These are phyloP conservation scores for Echinometra lucunter DNA, from an alignment of 53 echinoderm and acorn worm genomes.

Conservation along the genomic window DNA sequence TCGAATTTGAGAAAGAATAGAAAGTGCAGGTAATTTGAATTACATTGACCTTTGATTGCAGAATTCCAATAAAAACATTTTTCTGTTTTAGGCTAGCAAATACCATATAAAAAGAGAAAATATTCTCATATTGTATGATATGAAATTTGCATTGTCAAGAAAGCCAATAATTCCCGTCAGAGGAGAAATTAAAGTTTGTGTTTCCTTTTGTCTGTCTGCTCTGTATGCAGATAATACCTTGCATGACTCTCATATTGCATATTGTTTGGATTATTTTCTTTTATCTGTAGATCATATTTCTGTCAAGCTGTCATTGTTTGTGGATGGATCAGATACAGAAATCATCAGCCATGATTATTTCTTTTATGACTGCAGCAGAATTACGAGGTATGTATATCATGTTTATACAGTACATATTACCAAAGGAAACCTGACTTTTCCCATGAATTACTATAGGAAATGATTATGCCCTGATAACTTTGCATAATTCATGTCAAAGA, in stretches of 20 bases:
- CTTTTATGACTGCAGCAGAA: constrained; percentile 54
- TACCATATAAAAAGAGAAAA: neutral
- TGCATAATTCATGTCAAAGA: too few relatives aligned
- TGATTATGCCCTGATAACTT: too few relatives aligned
- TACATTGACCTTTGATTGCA: constrained; percentile 14
- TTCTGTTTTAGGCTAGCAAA: neutral
- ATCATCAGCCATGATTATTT: constrained; percentile 27
- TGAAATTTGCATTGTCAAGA: neutral
- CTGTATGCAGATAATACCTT: neutral
- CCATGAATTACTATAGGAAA: too few relatives aligned
- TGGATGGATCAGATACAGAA: neutral
- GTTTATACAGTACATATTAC: neutral
- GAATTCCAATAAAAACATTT: constrained; percentile 7
- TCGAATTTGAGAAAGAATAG: neutral
- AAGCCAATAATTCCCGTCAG: neutral
- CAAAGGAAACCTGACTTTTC: too few relatives aligned
- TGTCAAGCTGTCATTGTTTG: neutral
- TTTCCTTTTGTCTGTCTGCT: neutral
- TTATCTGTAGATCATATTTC: constrained; percentile 43
- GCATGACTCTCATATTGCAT: neutral
- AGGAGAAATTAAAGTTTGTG: neutral
- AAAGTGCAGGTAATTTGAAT: neutral
- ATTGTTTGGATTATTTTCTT: neutral
- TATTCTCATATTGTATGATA: neutral
- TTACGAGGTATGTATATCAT: constrained; percentile 8